Evolutionary conservation across 1,140 invertebrate genomes (phyloP), one percentile per base, ranked within the genome.

Genomic region (Amphibalanus amphitrite): DNA sequence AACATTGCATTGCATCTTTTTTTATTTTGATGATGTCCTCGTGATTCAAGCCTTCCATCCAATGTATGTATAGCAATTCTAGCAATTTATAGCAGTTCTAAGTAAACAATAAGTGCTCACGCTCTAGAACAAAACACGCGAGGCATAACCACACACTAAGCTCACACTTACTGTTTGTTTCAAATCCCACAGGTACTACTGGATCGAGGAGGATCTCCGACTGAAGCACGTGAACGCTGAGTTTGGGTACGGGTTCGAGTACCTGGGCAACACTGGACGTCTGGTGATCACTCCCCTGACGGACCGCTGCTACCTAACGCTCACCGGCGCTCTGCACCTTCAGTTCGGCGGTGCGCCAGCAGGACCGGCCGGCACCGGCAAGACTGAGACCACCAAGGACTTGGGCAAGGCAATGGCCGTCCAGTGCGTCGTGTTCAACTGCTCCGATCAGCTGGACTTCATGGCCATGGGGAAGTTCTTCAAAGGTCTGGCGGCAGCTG

Each of bases 361-460:
- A 83, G 75, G 94, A 26, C 92, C 93, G 10, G 90, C 92, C 1
- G 92, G 93, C 23, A 95, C 93, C 0, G 94, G 95, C 29, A 97
- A 97, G 82, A 97, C 94, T 0, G 94, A 97, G 82, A 95, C 92
- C 4, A 88, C 88, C 28, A 97, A 97, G 81, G 95, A 97, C 84
- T 83, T 98, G 72, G 92, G 93, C 0, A 96, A 96, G 81, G 90
- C 90, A 8, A 88, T 96, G 0, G 94, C 93, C 28, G 96, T 92
- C 79, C 93, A 96, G 79, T 97, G 93, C 78, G 89, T 97, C 0
- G 92, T 96, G 0, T 96, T 97, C 80, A 95, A 96, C 79, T 97
- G 93, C 78, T 95, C 92, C 0, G 91, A 94, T 74, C 89, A 90
- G 40, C 81, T 95, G 1, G 90, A 95, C 79, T 93, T 90, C 76